Evolutionary conservation across 2,797 vertebrate genomes (phyloP), one percentile per base, ranked within the genome.

Genomic region (Eulemur albifrons): DNA sequence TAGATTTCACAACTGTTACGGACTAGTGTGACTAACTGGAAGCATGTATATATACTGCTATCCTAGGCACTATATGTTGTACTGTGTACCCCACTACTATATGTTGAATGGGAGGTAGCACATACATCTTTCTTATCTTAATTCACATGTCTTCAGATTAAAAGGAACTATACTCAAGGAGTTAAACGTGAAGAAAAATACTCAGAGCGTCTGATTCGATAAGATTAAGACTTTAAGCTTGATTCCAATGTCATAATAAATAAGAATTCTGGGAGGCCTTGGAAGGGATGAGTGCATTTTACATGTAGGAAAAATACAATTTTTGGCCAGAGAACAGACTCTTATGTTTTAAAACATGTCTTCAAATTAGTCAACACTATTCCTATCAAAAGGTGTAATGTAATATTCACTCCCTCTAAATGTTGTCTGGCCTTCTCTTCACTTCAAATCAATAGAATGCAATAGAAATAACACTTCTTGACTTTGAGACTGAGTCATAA

Each of bases 321-420:
- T 89, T 82, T 38, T 48, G n/a, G 14, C 65, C 38, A 82, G 76
- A 82, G 61, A 38, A 65, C 25, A 83, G 52, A 72, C 30, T 67
- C 67, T 80, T 5, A 82, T 81, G 25, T 45, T 96, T 90, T 80
- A 84, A 95, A 94, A 45, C 12, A 25, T 65, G 15, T 85, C 77
- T 90, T 72, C 61, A 70, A 90, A 90, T 32, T 45, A 70, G 30
- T 20, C 83, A 54, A 79, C 4, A 38, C 15, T 69, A 7, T 21
- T 80, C 11, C 40, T 40, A 63, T 73, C 35, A 63, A 87, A 77
- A 14, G 27, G 12, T 84, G 9, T 72, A 40, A 70, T 70, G 38
- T 54, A 48, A 35, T 70, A 76, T 77, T 65, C 32, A 72, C 40
- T 35, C 40, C 45, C 12, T 90, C 38, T 57, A 80, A 81, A 90